phyloP scores from a whole-genome alignment of 2,113 vertebrate genomes.

The Nannospalax galili region DNA sequence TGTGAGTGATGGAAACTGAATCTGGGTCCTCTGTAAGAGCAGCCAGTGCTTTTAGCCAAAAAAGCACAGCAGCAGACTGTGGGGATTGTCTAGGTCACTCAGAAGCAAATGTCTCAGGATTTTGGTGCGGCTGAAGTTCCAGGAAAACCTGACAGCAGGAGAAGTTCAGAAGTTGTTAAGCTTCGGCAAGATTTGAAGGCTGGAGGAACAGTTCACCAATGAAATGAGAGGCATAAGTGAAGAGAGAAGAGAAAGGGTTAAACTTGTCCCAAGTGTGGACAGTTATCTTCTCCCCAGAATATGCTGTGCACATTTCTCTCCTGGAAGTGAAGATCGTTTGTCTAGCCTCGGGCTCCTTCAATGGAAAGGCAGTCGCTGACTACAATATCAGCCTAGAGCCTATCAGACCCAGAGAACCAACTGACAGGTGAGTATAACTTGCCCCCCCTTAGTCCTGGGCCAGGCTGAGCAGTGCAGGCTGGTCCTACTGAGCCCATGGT shows the following conservation, averaged over 20 bases:
- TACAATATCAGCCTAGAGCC: too few relatives aligned
- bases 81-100: background rate
- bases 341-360: background rate
- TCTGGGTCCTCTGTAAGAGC: too few relatives aligned
- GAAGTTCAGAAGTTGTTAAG: background rate
- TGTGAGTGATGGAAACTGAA: too few relatives aligned
- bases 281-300: background rate
- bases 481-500: background rate
- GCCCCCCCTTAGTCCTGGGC: background rate
- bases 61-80: too few relatives aligned
- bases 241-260: background rate
- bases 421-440: background rate
- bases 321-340: background rate
- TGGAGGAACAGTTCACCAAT: background rate
- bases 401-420: too few relatives aligned
- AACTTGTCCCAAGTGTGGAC: background rate
- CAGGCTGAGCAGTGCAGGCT: background rate
- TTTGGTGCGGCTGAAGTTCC: background rate
- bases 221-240: background rate
- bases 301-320: background rate
- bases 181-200: background rate
- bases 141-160: background rate
- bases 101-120: background rate
- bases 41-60: too few relatives aligned
- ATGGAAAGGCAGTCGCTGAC: too few relatives aligned